These are phyloP conservation scores for Geophilus truncorum DNA, from an alignment of 2,888 invertebrate species.

Conservation along the genomic window DNA sequence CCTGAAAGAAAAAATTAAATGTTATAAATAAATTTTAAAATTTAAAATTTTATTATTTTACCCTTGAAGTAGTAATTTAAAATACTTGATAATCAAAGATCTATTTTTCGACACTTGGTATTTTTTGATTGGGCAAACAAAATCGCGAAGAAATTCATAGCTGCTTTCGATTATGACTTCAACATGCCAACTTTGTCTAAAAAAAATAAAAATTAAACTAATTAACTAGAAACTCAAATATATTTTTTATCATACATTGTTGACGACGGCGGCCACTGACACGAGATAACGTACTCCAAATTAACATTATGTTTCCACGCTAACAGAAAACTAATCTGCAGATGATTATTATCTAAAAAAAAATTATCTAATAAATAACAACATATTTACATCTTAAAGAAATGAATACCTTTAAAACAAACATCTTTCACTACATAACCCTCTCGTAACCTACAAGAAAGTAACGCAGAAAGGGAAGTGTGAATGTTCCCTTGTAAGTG, in stretches of 20 bases:
- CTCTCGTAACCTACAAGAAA: constrained; percentile 68
- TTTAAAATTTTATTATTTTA: constrained; percentile 33
- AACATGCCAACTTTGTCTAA: constrained; percentile 38
- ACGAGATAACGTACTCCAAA: constrained; percentile 61
- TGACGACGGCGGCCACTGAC: constrained; percentile 55
- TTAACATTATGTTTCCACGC: constrained; percentile 68
- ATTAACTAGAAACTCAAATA: constrained; percentile 25
- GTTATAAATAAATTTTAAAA: no score
- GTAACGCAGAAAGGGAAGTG: constrained; percentile 57
- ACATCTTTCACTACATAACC: constrained; percentile 62
- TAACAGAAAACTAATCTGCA: constrained; percentile 61
- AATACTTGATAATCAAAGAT: constrained; percentile 54
- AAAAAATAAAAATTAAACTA: constrained; percentile 30
- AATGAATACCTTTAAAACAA: constrained; percentile 46
- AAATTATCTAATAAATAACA: neutral
- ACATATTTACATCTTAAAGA: neutral
- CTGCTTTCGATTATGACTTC: constrained; percentile 54
- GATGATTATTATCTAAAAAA: constrained; percentile 48
- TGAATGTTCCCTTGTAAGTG: constrained; percentile 60
- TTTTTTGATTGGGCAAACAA: constrained; percentile 61
- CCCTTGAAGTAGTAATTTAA: constrained; percentile 61
- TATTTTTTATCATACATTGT: constrained; percentile 39
- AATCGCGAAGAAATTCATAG: constrained; percentile 69
- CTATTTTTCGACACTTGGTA: constrained; percentile 42
- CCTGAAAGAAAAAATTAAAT: no score